These are phyloP conservation scores for Rousettus madagascariensis DNA, from an alignment of 2,797 vertebrate species.

Conservation along the genomic window DNA sequence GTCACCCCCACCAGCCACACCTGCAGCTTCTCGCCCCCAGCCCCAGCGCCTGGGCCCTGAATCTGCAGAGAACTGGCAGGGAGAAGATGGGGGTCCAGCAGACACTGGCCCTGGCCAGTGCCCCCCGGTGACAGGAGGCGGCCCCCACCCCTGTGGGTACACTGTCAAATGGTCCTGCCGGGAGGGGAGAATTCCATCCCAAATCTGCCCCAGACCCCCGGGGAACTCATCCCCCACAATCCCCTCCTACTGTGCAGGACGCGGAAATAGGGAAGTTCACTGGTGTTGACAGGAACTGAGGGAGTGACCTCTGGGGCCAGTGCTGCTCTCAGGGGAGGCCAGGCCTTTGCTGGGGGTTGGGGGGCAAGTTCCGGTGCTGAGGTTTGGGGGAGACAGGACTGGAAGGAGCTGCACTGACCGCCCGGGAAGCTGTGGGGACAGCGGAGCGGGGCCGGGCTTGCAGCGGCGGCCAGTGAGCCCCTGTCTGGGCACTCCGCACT, in stretches of 20 bases:
- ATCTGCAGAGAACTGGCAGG: background rate
- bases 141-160: background rate
- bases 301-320: background rate
- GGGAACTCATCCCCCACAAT: background rate
- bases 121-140: constrained; percentile 12
- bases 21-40: background rate
- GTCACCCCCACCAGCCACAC: background rate
- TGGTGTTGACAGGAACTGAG: too few relatives aligned
- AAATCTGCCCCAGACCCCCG: background rate
- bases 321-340: background rate
- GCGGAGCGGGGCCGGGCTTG: too few relatives aligned
- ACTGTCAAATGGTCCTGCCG: background rate
- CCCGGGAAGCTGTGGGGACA: background rate
- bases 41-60: background rate
- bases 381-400: background rate
- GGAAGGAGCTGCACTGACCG: background rate
- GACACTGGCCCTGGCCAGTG: background rate
- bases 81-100: background rate
- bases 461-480: too few relatives aligned
- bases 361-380: background rate
- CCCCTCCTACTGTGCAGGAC: background rate
- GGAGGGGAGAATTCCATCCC: background rate
- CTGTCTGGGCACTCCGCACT: too few relatives aligned
- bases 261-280: background rate
- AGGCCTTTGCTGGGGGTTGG: background rate